A percentile compares a stretch with the other conserved stretches of the same genome.
Conservation (phyloP, 2,888 invertebrate species). For the Ophioninae sp. region DNA sequence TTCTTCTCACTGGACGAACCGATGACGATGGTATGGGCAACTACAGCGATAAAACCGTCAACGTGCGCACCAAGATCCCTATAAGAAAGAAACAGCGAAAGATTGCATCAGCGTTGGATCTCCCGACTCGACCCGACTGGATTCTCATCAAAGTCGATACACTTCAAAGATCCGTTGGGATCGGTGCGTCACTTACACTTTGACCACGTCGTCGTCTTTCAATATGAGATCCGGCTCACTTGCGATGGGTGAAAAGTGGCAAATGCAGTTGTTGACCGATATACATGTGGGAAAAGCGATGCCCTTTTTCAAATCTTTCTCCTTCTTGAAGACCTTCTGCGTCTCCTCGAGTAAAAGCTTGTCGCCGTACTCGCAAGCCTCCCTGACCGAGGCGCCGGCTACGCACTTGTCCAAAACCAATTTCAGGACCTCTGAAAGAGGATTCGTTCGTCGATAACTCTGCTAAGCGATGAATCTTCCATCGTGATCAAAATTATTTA, state of each 20-base stretch:
- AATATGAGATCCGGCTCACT: constrained; percentile 94
- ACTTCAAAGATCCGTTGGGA: background rate
- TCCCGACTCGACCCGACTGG: background rate
- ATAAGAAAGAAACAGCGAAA: constrained; percentile 38
- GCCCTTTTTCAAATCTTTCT: constrained; percentile 98
- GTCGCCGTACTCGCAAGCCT: constrained; percentile 96
- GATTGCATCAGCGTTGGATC: constrained; percentile 19
- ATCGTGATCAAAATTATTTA: background rate
- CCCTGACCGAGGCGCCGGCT: constrained; percentile 93
- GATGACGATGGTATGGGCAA: constrained; percentile 96
- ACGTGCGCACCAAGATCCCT: constrained; percentile 99
- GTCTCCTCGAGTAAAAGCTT: constrained; percentile 94
- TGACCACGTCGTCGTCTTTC: constrained; percentile 96
- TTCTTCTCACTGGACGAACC: constrained; percentile 89
- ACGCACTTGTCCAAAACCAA: constrained; percentile 93
- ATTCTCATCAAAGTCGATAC: background rate
- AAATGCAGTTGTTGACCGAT: constrained; percentile 99
- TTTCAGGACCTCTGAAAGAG: constrained; percentile 91
- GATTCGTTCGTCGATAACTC: constrained; percentile 48
- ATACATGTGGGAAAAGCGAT: constrained; percentile 99
- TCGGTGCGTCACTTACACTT: constrained; percentile 89
- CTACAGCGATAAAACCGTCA: constrained; percentile 99
- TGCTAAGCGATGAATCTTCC: background rate
- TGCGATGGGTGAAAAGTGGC: constrained; percentile 98
- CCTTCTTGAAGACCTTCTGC: constrained; percentile 98